A percentile compares a stretch with the other conserved stretches of the same genome.
These are phyloP conservation scores for Castor canadensis DNA, from an alignment of 2,113 vertebrate species.

Conservation along the genomic window DNA sequence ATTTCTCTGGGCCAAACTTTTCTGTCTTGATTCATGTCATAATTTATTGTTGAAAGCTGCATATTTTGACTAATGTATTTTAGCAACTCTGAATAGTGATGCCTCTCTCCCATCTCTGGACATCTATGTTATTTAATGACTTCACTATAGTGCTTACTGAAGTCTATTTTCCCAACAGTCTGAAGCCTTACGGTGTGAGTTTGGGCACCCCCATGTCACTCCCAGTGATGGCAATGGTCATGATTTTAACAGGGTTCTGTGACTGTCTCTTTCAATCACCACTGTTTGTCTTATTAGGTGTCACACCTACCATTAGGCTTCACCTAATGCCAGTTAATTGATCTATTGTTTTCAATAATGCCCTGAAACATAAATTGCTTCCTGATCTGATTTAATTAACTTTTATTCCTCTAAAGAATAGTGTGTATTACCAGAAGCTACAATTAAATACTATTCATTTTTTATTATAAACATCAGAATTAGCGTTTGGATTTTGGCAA, in stretches of 20 bases:
- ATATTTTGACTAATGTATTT: background rate
- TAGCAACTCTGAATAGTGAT: background rate
- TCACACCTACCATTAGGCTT: background rate
- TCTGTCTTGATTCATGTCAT: background rate
- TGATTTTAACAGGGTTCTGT: background rate
- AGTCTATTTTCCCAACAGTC: background rate
- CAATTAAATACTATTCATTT: constrained; percentile 28
- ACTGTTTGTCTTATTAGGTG: background rate
- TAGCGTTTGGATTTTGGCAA: constrained; percentile 33
- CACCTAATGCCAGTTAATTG: background rate
- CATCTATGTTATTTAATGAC: background rate
- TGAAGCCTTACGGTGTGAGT: too few relatives aligned
- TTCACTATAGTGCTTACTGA: background rate
- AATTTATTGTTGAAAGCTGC: background rate
- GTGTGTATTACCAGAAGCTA: background rate
- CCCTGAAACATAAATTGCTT: background rate
- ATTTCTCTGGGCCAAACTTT: background rate
- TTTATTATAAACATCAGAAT: constrained; percentile 39
- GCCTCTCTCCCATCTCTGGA: background rate
- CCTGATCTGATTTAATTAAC: background rate
- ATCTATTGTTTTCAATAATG: background rate
- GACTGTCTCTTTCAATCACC: background rate
- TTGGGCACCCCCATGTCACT: background rate
- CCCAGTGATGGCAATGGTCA: background rate
- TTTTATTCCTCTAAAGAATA: background rate